phyloP scores from a whole-genome alignment of 2,888 invertebrate species.

The Nomada fucata region DNA sequence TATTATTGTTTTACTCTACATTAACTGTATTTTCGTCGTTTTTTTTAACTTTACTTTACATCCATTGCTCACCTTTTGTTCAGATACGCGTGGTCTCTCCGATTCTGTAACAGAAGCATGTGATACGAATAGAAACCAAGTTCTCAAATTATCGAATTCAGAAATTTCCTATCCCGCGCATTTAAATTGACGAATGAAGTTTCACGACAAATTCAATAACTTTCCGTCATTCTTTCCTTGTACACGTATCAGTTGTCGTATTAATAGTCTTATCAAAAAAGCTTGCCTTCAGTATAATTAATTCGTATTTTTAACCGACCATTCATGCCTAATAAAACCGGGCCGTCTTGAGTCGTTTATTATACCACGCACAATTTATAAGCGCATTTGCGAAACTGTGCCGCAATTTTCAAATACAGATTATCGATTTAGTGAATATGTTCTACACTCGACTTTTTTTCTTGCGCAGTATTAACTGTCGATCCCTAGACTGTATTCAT shows the following conservation, averaged over 20 bases:
- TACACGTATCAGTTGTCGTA: neutral
- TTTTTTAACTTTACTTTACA: neutral
- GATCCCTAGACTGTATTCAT: no score
- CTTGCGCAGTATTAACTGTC: no score
- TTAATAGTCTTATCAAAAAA: conserved; percentile 38
- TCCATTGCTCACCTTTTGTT: conserved; percentile 67
- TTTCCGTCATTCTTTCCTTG: neutral
- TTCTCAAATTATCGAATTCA: neutral
- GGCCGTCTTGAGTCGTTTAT: neutral
- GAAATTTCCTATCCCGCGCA: neutral
- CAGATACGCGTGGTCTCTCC: conserved; percentile 63
- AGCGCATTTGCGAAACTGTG: neutral
- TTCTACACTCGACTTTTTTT: no score
- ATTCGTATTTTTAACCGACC: conserved; percentile 6
- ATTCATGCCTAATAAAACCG: neutral
- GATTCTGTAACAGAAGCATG: conserved; percentile 60
- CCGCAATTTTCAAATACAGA: neutral
- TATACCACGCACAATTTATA: neutral
- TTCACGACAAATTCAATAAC: neutral
- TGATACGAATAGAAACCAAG: neutral
- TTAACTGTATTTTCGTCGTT: neutral
- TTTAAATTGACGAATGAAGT: neutral
- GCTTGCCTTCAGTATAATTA: conserved; percentile 16
- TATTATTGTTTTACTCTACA: neutral
- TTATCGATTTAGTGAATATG: neutral